phyloP scores from a whole-genome alignment of 2,113 vertebrate species.

The Bubo blakistoni region DNA sequence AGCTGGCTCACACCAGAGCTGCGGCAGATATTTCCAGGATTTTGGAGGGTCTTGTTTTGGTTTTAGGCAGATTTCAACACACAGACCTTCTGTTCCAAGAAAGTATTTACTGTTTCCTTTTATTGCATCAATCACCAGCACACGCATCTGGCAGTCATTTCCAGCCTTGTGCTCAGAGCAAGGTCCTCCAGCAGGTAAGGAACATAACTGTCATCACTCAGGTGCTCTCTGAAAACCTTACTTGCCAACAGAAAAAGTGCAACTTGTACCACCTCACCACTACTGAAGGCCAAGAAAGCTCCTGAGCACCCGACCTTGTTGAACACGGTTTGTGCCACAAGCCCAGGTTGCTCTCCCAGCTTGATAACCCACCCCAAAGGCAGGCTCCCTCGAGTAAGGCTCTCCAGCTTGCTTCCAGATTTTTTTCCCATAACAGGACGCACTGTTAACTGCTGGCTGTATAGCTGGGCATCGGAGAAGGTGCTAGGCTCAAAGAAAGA shows the following conservation, averaged over 20 bases:
- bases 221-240: background rate
- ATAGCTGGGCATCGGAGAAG: background rate
- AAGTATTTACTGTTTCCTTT: background rate
- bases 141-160: background rate
- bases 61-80: background rate
- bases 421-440: background rate
- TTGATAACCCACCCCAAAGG: background rate
- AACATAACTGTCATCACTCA: background rate
- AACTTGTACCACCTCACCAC: background rate
- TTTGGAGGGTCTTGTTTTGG: background rate
- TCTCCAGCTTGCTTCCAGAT: background rate
- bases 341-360: background rate
- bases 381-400: background rate
- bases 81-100: background rate
- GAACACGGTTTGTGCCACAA: fast-evolving
- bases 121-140: background rate
- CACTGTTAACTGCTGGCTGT: background rate
- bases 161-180: background rate
- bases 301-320: background rate
- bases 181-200: background rate
- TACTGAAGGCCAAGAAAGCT: background rate
- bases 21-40: background rate
- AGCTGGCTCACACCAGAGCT: background rate
- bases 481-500: background rate
- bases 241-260: background rate